Conservation (phyloP, 2,888 invertebrate genomes). For the Cephus rjabovi region DNA sequence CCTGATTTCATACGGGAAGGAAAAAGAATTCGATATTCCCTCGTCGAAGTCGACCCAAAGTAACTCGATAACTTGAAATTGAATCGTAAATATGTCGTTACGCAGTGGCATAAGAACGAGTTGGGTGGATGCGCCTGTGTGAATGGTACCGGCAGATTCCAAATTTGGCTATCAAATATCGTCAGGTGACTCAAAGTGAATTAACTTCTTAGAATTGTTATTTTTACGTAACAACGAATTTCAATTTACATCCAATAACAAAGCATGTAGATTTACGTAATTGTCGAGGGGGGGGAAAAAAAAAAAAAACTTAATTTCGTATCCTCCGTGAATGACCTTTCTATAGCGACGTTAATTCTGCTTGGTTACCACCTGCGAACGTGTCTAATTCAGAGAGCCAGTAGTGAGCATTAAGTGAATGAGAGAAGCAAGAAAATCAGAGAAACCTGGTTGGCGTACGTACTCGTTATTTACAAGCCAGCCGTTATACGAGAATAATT, state of each 20-base stretch:
- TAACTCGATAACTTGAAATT: neutral
- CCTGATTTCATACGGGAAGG: neutral
- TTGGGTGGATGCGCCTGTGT: neutral
- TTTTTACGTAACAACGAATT: neutral
- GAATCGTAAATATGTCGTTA: neutral
- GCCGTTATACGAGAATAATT: conserved; percentile 17
- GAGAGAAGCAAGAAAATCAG: neutral
- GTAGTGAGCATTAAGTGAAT: neutral
- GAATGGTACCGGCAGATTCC: neutral
- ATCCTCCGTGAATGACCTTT: conserved; percentile 3
- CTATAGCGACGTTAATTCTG: conserved; percentile 13
- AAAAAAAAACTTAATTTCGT: neutral
- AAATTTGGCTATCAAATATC: neutral
- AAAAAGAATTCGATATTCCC: neutral
- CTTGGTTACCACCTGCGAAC: neutral
- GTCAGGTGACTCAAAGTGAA: neutral
- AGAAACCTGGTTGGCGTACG: neutral
- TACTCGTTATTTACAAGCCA: neutral
- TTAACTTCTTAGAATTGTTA: neutral
- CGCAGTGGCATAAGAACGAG: neutral
- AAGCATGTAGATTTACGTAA: neutral
- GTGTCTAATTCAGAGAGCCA: neutral
- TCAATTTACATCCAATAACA: neutral
- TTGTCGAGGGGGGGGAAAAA: neutral
- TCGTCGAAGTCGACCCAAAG: neutral